Evolutionary conservation across 2,888 invertebrate species (phyloP).

Genomic region (Hanleya hanleyi): DNA sequence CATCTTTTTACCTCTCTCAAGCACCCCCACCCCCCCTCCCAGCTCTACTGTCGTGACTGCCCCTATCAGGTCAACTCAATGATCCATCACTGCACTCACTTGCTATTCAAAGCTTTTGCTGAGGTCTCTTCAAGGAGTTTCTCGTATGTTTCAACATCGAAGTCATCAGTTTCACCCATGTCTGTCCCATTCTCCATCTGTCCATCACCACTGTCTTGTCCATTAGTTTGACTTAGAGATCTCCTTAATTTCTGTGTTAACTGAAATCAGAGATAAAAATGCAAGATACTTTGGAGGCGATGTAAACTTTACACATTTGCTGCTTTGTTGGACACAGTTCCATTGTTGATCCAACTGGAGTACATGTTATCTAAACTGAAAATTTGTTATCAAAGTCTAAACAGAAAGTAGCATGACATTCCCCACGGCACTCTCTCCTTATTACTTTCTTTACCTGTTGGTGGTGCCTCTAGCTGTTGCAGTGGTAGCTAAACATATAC

Average conservation of each 20-base stretch:
- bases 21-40: neutral
- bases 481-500: too few species aligned
- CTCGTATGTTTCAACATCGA: conserved; percentile 65
- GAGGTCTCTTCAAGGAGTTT: conserved; percentile 69
- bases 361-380: too few species aligned
- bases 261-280: conserved; percentile 33
- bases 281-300: too few species aligned
- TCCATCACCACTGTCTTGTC: conserved; percentile 47
- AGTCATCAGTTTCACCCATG: conserved; percentile 30
- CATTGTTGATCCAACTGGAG: too few species aligned
- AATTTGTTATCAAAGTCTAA: too few species aligned
- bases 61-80: neutral
- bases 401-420: too few species aligned
- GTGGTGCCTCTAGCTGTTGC: too few species aligned
- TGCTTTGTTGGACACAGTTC: too few species aligned
- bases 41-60: neutral
- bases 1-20: neutral
- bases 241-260: conserved; percentile 49
- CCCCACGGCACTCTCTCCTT: too few species aligned
- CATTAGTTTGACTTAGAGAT: neutral
- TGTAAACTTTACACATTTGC: too few species aligned
- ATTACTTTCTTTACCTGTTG: too few species aligned
- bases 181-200: conserved; percentile 43
- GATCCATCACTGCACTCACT: conserved; percentile 54
- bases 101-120: conserved; percentile 70